These are phyloP conservation scores for Sebastes oblongus DNA, from an alignment of 2,797 vertebrate species.

Conservation along the genomic window DNA sequence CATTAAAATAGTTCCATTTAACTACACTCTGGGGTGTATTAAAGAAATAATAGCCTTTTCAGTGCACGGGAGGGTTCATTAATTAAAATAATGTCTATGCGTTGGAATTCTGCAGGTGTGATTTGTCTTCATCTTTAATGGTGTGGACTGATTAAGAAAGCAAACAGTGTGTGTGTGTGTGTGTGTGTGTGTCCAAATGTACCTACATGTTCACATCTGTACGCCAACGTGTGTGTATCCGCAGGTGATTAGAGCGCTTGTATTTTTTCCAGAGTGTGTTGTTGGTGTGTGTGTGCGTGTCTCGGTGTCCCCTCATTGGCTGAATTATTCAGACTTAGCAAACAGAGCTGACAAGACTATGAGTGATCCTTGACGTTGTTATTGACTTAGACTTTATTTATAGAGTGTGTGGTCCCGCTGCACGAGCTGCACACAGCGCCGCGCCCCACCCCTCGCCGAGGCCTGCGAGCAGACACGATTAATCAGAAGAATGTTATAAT, in stretches of 20 bases:
- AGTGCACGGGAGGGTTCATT: conserved; percentile 64
- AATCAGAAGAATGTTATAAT: conserved; percentile 82
- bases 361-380: conserved; percentile 73
- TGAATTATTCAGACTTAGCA: conserved; percentile 60
- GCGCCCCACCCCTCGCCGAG: neutral
- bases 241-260: conserved; percentile 44
- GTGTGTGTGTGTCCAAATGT: conserved; percentile 9
- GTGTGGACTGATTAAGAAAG: conserved; percentile 73
- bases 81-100: conserved; percentile 68
- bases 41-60: conserved; percentile 72
- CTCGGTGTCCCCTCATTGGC: conserved; percentile 43
- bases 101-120: conserved; percentile 67
- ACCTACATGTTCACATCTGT: neutral
- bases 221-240: conserved; percentile 8
- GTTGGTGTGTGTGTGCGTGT: conserved; percentile 5
- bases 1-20: conserved; percentile 55
- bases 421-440: conserved; percentile 34
- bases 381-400: conserved; percentile 79
- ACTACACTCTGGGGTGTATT: conserved; percentile 66
- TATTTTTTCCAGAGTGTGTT: conserved; percentile 37
- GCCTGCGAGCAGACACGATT: conserved; percentile 68
- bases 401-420: conserved; percentile 68
- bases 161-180: conserved; percentile 59
- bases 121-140: conserved; percentile 80
- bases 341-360: conserved; percentile 69